A percentile compares a stretch with the other conserved stretches of the same genome.
phyloP scores from a whole-genome alignment of 2,888 invertebrate species.

The Theodoxus fluviatilis region DNA sequence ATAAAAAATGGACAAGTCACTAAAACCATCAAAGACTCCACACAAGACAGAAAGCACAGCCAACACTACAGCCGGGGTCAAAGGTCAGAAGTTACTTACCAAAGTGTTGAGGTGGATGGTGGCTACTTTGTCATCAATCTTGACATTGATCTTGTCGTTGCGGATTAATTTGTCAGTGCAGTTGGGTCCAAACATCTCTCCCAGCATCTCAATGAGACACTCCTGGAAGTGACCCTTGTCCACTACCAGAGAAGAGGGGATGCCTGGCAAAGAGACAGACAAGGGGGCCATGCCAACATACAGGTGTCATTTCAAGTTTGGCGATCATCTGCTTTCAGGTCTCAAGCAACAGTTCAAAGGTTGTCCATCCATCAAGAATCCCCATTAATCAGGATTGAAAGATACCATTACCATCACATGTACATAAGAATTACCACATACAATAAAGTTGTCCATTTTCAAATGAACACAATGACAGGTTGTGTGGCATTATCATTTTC shows the following conservation, averaged over 20 bases:
- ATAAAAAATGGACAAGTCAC: too few relatives aligned
- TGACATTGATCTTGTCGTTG: constrained; percentile 85
- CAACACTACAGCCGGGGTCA: not conserved
- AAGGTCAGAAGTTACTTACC: constrained; percentile 67
- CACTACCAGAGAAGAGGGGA: constrained; percentile 73
- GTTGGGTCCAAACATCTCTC: constrained; percentile 95
- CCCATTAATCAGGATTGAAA: too few relatives aligned
- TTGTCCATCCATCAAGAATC: too few relatives aligned
- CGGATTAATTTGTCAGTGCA: constrained; percentile 92
- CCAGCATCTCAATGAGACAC: constrained; percentile 86
- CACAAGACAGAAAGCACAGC: not conserved
- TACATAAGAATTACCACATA: too few relatives aligned
- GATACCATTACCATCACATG: too few relatives aligned
- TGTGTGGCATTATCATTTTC: too few relatives aligned
- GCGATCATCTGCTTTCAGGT: too few relatives aligned
- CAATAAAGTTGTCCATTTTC: too few relatives aligned
- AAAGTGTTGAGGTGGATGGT: constrained; percentile 83
- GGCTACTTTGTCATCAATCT: constrained; percentile 84
- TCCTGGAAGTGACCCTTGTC: constrained; percentile 91
- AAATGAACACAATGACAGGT: too few relatives aligned
- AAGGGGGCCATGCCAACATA: not conserved
- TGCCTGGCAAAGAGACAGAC: constrained; percentile 37
- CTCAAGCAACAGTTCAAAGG: too few relatives aligned
- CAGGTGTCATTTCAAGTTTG: too few relatives aligned
- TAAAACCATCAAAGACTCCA: too few relatives aligned